A percentile compares a stretch with the other conserved stretches of the same genome.
These are phyloP conservation scores for Sitta europaea DNA, from an alignment of 2,113 vertebrate species.

Conservation along the genomic window DNA sequence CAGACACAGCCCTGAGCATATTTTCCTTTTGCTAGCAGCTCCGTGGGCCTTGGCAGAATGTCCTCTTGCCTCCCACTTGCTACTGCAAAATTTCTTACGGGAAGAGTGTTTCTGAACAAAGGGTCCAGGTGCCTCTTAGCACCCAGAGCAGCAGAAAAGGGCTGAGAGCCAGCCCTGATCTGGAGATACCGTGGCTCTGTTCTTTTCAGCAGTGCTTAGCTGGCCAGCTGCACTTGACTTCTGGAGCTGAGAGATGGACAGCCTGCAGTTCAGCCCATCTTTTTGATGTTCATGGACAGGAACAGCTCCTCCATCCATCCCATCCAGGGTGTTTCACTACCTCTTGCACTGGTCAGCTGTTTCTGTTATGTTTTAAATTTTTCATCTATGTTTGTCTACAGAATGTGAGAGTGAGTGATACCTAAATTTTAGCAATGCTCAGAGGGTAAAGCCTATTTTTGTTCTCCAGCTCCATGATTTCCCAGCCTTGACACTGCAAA, in stretches of 20 bases:
- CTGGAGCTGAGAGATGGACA: not conserved
- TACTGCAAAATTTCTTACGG: not conserved
- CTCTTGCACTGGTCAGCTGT: not conserved
- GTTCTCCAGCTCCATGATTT: not conserved
- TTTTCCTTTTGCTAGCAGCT: not conserved
- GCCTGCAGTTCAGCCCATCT: not conserved
- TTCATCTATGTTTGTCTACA: not conserved
- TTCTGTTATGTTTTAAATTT: not conserved
- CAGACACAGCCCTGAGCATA: not conserved
- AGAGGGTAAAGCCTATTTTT: not conserved
- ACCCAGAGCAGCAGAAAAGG: not conserved
- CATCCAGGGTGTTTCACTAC: not conserved
- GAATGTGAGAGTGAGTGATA: not conserved
- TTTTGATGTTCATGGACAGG: not conserved
- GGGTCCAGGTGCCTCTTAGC: not conserved
- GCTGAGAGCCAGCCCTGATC: not conserved
- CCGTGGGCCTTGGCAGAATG: not conserved
- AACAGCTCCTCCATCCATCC: not conserved
- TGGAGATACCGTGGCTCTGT: not conserved
- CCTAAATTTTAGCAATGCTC: not conserved
- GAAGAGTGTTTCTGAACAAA: not conserved
- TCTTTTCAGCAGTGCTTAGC: not conserved
- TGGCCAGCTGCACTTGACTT: not conserved
- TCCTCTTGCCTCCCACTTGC: conserved; percentile 9
- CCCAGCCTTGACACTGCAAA: not conserved